Evolutionary conservation across 2,797 vertebrate genomes (phyloP).

Genomic region (Anguilla obscura): DNA sequence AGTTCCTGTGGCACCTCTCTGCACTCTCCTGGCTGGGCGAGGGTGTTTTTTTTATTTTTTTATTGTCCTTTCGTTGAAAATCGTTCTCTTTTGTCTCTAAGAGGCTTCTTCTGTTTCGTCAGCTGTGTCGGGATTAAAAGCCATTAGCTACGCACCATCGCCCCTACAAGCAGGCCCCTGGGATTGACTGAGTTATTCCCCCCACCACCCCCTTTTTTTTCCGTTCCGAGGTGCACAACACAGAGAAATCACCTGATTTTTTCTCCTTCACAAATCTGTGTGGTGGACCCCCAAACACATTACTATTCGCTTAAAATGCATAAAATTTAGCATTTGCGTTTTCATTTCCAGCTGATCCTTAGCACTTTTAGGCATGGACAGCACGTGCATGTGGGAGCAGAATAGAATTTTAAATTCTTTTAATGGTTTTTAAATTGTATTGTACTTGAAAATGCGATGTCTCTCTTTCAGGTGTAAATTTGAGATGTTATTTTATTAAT

Average conservation of each 20-base stretch:
- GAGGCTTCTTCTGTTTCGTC: constrained; percentile 74
- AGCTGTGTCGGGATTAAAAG: constrained; percentile 82
- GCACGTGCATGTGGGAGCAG: too few relatives aligned
- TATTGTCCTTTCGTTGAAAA: constrained; percentile 61
- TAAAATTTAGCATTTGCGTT: background rate
- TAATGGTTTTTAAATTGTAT: too few relatives aligned
- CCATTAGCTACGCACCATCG: constrained; percentile 81
- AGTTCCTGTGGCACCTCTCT: background rate
- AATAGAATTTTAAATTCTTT: too few relatives aligned
- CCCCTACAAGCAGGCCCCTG: constrained; percentile 73
- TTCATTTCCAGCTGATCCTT: too few relatives aligned
- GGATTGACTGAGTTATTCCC: constrained; percentile 75
- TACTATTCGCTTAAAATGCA: background rate
- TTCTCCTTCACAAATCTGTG: constrained; percentile 31
- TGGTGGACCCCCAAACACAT: background rate
- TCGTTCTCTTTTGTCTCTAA: constrained; percentile 68
- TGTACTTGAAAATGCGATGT: too few relatives aligned
- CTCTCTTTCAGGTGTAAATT: too few relatives aligned
- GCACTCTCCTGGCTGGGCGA: constrained; percentile 23
- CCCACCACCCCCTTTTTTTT: too few relatives aligned
- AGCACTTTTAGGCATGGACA: too few relatives aligned
- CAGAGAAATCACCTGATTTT: constrained; percentile 41
- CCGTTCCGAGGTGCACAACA: constrained; percentile 59
- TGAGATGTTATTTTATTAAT: too few relatives aligned
- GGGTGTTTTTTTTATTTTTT: background rate